Percentiles rank a stretch among this genome's conserved stretches.
These are phyloP conservation scores for Neogale vison DNA, from an alignment of 2,113 vertebrate species.

Conservation along the genomic window DNA sequence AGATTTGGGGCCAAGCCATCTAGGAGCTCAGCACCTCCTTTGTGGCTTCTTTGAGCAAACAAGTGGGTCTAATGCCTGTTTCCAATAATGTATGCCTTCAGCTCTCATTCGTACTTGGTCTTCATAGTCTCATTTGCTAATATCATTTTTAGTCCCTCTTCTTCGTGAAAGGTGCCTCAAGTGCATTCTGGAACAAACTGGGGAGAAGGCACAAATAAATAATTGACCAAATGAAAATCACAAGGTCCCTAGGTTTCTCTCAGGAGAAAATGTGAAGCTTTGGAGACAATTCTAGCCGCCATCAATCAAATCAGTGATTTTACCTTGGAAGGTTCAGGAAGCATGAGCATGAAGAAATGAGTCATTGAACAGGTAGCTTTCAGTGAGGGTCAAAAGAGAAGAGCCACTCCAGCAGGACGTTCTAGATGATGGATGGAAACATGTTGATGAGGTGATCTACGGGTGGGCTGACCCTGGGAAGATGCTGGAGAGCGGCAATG, in stretches of 20 bases:
- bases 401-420: accelerated
- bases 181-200: background rate
- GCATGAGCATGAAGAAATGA: background rate
- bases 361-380: background rate
- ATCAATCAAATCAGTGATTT: background rate
- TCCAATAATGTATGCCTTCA: background rate
- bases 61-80: accelerated
- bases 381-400: background rate
- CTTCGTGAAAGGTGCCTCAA: background rate
- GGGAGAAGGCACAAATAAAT: background rate
- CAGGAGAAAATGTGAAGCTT: background rate
- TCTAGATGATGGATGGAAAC: too few species aligned
- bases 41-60: background rate
- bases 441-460: accelerated
- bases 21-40: accelerated
- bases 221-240: background rate
- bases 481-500: background rate
- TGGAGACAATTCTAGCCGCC: background rate
- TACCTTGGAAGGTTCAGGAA: background rate
- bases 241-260: accelerated
- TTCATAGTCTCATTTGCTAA: background rate
- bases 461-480: accelerated
- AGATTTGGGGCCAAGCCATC: background rate
- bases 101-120: background rate
- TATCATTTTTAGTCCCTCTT: background rate